Base-by-base conservation (phyloP, 2,888 invertebrate species). In the Kuschelorhynchus macadamiae region DNA sequence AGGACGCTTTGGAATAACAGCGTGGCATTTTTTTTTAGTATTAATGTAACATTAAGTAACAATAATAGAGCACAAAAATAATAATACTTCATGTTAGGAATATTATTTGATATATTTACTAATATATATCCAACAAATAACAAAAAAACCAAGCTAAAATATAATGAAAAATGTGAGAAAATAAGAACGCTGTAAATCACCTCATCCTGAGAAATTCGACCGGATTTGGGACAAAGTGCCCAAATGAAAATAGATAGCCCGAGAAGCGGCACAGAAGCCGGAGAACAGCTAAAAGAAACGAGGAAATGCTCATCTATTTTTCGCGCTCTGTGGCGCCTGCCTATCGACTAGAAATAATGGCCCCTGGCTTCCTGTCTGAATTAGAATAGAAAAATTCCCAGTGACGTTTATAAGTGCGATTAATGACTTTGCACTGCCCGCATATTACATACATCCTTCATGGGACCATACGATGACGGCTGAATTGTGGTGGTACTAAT, bases 301-400 rank as follows among this genome's bases (percentile, higher is more conserved):
- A 39, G 57, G 41, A 57, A 59, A 42, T 17, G 8, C 44, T 65
- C 65, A 44, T 59, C 65, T 59, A 65, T 65, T 59, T 65, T 55
- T 52, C 52, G 65, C 52, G 52, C 41, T 32, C 41, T 16, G 33
- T 52, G 65, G 65, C 65, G 65, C 65, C 65, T 33, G 52, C 41
- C 52, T 57, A 65, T 50, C 65, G 59, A 33, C 65, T 36, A 49
- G 65, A 65, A 65, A 57, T 65, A 65, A 65, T 65, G 59, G 52
- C 11, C 42, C 17, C 32, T 32, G 59, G 52, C 59, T 65, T 65
- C 65, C 65, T 49, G 59, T 65, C 52, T 49, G 52, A 57, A 39
- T 56, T 64, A 8, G 18, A 56, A 63, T 20, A 52, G 18, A 47
- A 25, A 17, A n/a, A 7, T 20, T 12, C 46, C 53, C 41, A 61